These are phyloP conservation scores for human DNA, from an alignment of 2,113 vertebrate genomes.

Conservation along the genomic window GRCh38 chr9:28676001-28676500, in stretches of 20 bases:
- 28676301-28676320: background rate
- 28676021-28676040: background rate
- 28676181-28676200: background rate
- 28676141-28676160: background rate
- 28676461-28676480: background rate
- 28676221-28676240: background rate
- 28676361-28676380: background rate
- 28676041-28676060: background rate
- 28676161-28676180: background rate
- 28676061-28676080: background rate
- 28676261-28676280: background rate
- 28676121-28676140: background rate
- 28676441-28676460: background rate
- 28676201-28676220: background rate
- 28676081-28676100: background rate
- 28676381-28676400: background rate
- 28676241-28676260: background rate
- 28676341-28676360: slow-evolving; percentile 28
- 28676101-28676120: background rate
- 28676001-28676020: background rate
- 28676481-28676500: background rate
- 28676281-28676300: background rate
- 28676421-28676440: background rate
- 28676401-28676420: background rate
- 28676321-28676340: background rate